These are phyloP conservation scores for Eospalax fontanierii DNA, from an alignment of 2,797 vertebrate genomes.

Conservation along the genomic window DNA sequence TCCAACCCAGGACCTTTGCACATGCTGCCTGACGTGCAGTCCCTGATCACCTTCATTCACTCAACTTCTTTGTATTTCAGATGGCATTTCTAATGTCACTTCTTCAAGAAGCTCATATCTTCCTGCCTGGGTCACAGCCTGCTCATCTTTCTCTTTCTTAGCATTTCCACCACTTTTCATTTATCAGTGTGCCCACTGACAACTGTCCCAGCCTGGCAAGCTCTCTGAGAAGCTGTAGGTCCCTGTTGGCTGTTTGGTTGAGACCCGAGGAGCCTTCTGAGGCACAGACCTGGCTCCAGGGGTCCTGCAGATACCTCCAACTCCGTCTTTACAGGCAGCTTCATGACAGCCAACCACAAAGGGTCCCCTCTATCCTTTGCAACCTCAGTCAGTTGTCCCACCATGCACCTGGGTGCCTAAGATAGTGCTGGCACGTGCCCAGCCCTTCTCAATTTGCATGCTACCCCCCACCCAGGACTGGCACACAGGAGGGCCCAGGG, in stretches of 20 bases:
- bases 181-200: not conserved
- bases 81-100: not conserved
- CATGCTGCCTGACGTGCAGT: not conserved
- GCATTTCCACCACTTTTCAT: not conserved
- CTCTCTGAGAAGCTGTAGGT: not conserved
- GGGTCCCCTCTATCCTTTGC: not conserved
- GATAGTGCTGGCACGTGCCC: not conserved
- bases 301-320: not conserved
- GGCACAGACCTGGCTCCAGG: not conserved
- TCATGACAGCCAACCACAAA: not conserved
- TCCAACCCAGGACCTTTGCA: constrained; percentile 37
- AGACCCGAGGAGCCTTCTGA: not conserved
- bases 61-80: not conserved
- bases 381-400: not conserved
- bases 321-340: not conserved
- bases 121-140: not conserved
- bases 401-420: not conserved
- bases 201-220: not conserved
- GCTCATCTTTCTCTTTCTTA: not conserved
- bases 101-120: not conserved
- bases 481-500: not conserved
- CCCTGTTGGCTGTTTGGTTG: not conserved
- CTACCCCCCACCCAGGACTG: not conserved
- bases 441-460: not conserved
- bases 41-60: not conserved